Evolutionary conservation across 2,113 vertebrate species (phyloP).

Genomic region (Rhabdomys dilectus): DNA sequence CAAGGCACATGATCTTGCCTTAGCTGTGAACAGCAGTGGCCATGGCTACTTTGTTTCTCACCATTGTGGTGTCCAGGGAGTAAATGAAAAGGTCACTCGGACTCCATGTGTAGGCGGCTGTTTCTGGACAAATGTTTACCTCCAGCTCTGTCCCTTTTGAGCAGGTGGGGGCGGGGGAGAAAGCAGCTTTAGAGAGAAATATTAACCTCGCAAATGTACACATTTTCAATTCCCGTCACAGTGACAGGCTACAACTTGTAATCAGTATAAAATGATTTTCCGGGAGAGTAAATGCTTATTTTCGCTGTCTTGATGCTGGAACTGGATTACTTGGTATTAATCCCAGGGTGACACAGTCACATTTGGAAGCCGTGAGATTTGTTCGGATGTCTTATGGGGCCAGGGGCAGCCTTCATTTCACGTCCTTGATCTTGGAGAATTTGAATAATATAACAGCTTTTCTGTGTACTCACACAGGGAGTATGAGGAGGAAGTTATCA

Average conservation of each 20-base stretch:
- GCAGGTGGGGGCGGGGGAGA: neutral
- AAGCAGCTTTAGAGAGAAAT: slow-evolving; percentile 74
- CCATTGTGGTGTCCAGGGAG: fast-evolving
- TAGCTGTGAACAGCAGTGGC: fast-evolving
- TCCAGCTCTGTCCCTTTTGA: slow-evolving; percentile 42
- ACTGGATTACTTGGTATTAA: slow-evolving; percentile 71
- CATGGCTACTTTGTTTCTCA: fast-evolving
- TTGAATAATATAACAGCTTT: slow-evolving; percentile 72
- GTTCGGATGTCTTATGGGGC: slow-evolving; percentile 76
- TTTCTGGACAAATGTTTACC: slow-evolving; percentile 60
- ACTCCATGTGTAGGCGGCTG: neutral
- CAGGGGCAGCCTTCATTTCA: slow-evolving; percentile 72
- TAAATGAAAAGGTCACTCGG: neutral
- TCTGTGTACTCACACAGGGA: neutral
- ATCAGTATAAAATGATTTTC: slow-evolving; percentile 84
- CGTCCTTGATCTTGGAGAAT: slow-evolving; percentile 77
- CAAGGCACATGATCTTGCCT: neutral
- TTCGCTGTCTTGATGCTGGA: slow-evolving; percentile 77
- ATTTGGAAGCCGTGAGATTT: slow-evolving; percentile 79
- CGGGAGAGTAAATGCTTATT: slow-evolving; percentile 83
- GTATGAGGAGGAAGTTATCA: slow-evolving; percentile 20
- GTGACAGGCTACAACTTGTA: slow-evolving; percentile 74
- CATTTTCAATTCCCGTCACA: slow-evolving; percentile 68
- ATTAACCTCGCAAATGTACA: slow-evolving; percentile 80
- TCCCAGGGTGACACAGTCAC: slow-evolving; percentile 64